Conservation (phyloP, 35 echinoderm and acorn worm species). For the Heliocidaris tuberculata region DNA sequence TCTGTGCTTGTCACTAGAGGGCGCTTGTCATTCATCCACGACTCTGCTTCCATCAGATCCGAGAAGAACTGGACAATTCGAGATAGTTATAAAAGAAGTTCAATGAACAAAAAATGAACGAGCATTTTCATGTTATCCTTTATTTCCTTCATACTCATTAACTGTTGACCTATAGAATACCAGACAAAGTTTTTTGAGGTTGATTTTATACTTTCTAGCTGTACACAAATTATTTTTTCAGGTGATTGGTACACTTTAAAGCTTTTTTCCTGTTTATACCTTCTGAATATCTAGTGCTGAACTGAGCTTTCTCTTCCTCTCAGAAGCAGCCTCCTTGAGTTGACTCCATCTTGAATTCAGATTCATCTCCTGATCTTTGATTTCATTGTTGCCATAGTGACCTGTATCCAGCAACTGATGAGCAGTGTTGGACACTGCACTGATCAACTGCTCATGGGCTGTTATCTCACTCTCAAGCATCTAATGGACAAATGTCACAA, state of each 20-base stretch:
- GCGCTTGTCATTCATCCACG: slow-evolving; percentile 86
- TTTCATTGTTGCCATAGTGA: slow-evolving; percentile 76
- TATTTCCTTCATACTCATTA: too few relatives aligned
- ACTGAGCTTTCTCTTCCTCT: slow-evolving; percentile 59
- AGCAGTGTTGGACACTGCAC: slow-evolving; percentile 48
- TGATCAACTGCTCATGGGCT: slow-evolving; percentile 75
- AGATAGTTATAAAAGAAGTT: neutral
- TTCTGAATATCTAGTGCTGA: slow-evolving; percentile 68
- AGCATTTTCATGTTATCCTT: too few relatives aligned
- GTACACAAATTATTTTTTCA: too few relatives aligned
- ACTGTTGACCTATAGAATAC: too few relatives aligned
- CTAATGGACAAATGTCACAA: slow-evolving; percentile 23
- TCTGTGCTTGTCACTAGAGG: slow-evolving; percentile 57
- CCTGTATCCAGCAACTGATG: slow-evolving; percentile 49
- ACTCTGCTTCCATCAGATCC: slow-evolving; percentile 74
- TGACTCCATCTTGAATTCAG: slow-evolving; percentile 58
- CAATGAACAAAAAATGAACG: too few relatives aligned
- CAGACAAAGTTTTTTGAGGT: too few relatives aligned
- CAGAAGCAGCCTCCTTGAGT: slow-evolving; percentile 62
- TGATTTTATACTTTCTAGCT: too few relatives aligned
- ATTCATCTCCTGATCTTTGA: slow-evolving; percentile 44
- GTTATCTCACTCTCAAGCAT: slow-evolving; percentile 78
- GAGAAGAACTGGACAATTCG: slow-evolving; percentile 70
- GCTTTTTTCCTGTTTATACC: neutral
- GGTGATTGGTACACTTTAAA: too few relatives aligned